Evolutionary conservation across 1,140 invertebrate genomes (phyloP).

Genomic region (Drosophila leontia): DNA sequence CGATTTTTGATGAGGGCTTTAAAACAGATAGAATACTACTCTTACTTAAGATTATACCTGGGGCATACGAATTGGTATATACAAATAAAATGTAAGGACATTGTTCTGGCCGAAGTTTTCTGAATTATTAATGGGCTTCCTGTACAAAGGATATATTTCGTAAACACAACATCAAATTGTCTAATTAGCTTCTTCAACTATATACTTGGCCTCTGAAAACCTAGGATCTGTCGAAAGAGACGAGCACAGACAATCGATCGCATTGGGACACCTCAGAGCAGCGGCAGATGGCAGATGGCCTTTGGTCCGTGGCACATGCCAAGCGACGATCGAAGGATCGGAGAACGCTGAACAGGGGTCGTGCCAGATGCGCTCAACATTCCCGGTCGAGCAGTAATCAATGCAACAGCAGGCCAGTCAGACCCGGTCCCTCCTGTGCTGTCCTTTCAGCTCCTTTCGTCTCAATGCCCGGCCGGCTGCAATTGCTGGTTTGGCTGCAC

Average conservation of each 20-base stretch:
- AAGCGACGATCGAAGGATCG: conserved; percentile 9
- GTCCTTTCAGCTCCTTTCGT: conserved; percentile 10
- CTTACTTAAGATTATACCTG: neutral
- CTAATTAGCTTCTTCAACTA: neutral
- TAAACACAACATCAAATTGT: neutral
- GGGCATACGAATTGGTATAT: neutral
- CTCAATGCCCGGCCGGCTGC: conserved; percentile 36
- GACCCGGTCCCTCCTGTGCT: conserved; percentile 14
- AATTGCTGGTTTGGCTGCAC: conserved; percentile 38
- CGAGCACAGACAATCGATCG: conserved; percentile 21
- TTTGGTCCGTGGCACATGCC: conserved; percentile 40
- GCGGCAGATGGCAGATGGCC: conserved; percentile 38
- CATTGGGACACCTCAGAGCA: conserved; percentile 7
- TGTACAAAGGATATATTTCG: neutral
- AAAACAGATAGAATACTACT: no score
- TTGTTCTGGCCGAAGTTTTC: neutral
- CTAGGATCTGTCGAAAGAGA: neutral
- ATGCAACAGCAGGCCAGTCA: conserved; percentile 59
- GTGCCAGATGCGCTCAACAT: conserved; percentile 42
- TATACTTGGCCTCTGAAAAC: neutral
- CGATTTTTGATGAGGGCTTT: no score
- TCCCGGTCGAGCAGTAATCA: conserved; percentile 32
- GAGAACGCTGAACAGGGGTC: conserved; percentile 14
- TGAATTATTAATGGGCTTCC: neutral
- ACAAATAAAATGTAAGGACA: neutral